Base-by-base conservation (phyloP, 30 jellyfish, hydroid and myxozoan species). In the Pseudorhiza aurosa region DNA sequence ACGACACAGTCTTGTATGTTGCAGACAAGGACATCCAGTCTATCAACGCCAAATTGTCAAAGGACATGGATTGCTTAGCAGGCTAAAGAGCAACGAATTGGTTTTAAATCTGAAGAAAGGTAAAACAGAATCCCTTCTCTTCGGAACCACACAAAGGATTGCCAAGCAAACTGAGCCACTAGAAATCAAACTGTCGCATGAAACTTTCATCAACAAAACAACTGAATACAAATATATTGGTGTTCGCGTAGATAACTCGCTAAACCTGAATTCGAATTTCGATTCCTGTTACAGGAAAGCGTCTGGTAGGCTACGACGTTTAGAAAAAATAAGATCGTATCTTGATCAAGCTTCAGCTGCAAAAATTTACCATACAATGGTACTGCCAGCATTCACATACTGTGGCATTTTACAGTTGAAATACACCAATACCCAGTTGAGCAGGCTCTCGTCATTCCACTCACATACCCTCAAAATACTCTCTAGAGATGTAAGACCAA, bases 331-430 rank as follows among this genome's bases (percentile, higher is more conserved):
- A 37, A 31, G 77, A 74, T 74, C 79, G 65, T 74, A 55, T 74
- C 87, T 32, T 74, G 87, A 53, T 74, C 87, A 74, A 74, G 87
- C 87, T 65, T 51, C 87, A 29, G 77, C 87, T 50, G 77, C 87
- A 17, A 74, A 78, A 74, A 50, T 74, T 35, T 74, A 55, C 55
- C 87, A 74, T 56, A 51, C 87, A 74, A 74, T 55, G 87, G 55
- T 74, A 74, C 87, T 74, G 65, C 77, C 77, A 74, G 55, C 87
- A 74, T 74, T 72, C 73, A 68, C 83, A 64, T 64, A 64, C 60
- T 46, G 60, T 46, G 12, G 12, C 60, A 46, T 46, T 26, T 19
- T 63, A 63, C 51, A 63, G 21, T 63, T 63, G 77, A 63, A 63
- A 24, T 63, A 63, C 77, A 63, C 77, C 57, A 63, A 63, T 63